These are phyloP conservation scores for Blera fallax DNA, from an alignment of 2,888 invertebrate genomes.

Conservation along the genomic window DNA sequence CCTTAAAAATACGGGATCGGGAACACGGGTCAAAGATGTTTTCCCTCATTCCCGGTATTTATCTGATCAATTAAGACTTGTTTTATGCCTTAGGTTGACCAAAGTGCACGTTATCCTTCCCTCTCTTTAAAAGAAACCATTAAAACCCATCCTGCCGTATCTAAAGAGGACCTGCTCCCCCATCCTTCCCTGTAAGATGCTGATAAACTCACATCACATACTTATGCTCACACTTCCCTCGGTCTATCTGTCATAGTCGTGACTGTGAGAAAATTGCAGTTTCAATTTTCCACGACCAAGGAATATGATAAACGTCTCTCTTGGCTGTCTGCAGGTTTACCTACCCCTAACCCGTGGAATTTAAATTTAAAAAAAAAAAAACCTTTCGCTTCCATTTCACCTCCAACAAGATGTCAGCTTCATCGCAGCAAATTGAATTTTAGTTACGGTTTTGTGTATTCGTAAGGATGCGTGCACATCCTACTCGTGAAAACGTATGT, in stretches of 20 bases:
- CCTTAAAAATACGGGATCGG: too few relatives aligned
- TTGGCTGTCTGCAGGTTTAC: not conserved
- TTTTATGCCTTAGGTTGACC: not conserved
- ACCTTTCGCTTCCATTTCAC: not conserved
- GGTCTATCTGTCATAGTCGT: constrained; percentile 1
- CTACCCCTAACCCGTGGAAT: constrained; percentile 32
- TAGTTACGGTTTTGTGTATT: constrained; percentile 33
- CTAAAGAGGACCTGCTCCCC: not conserved
- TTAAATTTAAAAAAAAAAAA: constrained; percentile 48
- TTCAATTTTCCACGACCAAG: constrained; percentile 53
- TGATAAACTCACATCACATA: not conserved
- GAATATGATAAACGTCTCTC: constrained; percentile 60
- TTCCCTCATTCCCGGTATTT: too few relatives aligned
- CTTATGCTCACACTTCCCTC: not conserved
- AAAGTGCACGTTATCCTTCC: not conserved
- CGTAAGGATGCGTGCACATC: constrained; percentile 26
- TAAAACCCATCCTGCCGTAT: not conserved
- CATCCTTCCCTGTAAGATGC: not conserved
- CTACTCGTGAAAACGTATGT: constrained; percentile 52
- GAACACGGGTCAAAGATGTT: too few relatives aligned
- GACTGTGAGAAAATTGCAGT: constrained; percentile 66
- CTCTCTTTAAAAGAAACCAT: not conserved
- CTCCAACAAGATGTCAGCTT: constrained; percentile 42
- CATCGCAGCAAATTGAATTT: constrained; percentile 67
- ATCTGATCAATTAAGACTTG: constrained; percentile 35